A percentile compares a stretch with the other conserved stretches of the same genome.
Evolutionary conservation across 1,140 invertebrate species (phyloP).

Genomic region (Leptonema lineaticorne): DNA sequence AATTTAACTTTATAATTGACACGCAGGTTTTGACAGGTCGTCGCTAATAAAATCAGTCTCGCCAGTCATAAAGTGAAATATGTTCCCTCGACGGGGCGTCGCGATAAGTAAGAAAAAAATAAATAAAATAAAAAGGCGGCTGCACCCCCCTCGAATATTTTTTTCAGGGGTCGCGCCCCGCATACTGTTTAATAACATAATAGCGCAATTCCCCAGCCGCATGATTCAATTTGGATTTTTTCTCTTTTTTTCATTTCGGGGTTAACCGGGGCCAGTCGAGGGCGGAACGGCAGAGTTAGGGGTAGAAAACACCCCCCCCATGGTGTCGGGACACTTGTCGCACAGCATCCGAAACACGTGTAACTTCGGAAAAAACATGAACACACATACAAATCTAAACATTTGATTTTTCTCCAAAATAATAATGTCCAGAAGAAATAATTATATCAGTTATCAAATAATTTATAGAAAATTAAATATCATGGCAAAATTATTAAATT

Average conservation of each 20-base stretch:
- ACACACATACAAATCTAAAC: background rate
- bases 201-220: constrained; percentile 60
- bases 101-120: too few species aligned
- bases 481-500: too few species aligned
- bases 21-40: constrained; percentile 31
- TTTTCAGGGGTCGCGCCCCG: constrained; percentile 53
- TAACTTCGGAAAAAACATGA: background rate
- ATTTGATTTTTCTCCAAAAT: too few species aligned
- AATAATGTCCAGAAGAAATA: too few species aligned
- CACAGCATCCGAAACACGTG: background rate
- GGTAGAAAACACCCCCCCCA: background rate
- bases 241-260: too few species aligned
- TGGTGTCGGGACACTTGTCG: background rate
- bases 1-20: background rate
- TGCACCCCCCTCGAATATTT: too few species aligned
- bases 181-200: constrained; percentile 61
- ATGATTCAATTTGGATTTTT: constrained; percentile 62
- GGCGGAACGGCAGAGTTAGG: background rate
- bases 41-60: constrained; percentile 39
- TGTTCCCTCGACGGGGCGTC: constrained; percentile 28
- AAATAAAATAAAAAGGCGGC: too few species aligned
- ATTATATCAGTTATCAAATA: too few species aligned
- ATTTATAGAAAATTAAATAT: too few species aligned
- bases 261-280: constrained; percentile 43
- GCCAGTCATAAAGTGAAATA: constrained; percentile 40